These are phyloP conservation scores for Caenorhabditis wallacei DNA, from an alignment of 2,888 invertebrate genomes.

Conservation along the genomic window DNA sequence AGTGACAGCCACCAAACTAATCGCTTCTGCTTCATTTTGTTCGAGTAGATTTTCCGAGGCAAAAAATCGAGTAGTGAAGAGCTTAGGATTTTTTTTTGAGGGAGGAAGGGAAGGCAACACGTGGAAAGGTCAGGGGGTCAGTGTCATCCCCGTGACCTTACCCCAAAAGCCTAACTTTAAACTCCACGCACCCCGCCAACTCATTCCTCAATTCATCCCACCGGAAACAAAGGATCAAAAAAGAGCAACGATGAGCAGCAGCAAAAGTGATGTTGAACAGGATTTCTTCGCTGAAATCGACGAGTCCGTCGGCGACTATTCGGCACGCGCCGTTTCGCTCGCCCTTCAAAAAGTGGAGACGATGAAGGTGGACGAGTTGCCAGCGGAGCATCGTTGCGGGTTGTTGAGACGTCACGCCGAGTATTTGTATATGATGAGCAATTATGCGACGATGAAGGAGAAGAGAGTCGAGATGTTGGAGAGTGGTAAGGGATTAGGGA, in stretches of 20 bases:
- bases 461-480: conserved; percentile 48
- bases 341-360: conserved; percentile 28
- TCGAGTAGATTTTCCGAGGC: too few relatives aligned
- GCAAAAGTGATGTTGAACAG: conserved; percentile 20
- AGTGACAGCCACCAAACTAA: too few relatives aligned
- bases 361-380: conserved; percentile 25
- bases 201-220: background rate
- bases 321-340: conserved; percentile 4
- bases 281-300: conserved; percentile 49
- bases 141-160: too few relatives aligned
- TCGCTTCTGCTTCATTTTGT: too few relatives aligned
- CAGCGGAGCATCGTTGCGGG: conserved; percentile 38
- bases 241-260: conserved; percentile 10
- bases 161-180: too few relatives aligned
- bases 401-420: conserved; percentile 55
- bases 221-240: background rate
- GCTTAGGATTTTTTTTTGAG: too few relatives aligned
- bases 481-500: conserved; percentile 39
- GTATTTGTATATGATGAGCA: conserved; percentile 59
- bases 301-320: conserved; percentile 7
- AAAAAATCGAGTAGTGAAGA: too few relatives aligned
- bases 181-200: too few relatives aligned
- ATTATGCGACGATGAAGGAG: conserved; percentile 46
- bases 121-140: too few relatives aligned
- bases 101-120: too few relatives aligned